Evolutionary conservation across 1,140 invertebrate species (phyloP).

Genomic region (Drosophila bocki): DNA sequence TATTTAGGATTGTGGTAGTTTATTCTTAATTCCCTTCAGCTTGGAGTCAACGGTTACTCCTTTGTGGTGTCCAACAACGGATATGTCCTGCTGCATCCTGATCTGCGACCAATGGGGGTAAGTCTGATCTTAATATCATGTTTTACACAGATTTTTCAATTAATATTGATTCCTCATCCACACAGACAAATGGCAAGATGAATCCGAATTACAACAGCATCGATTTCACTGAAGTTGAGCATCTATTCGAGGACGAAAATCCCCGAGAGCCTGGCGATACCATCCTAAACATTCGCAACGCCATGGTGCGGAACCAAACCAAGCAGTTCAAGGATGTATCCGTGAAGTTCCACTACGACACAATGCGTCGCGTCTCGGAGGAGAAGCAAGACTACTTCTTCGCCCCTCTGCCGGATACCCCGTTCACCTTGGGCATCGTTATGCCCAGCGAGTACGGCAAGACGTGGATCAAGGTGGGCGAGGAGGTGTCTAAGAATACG

Average conservation of each 20-base stretch:
- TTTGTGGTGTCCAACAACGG: slow-evolving; percentile 99
- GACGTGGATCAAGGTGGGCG: slow-evolving; percentile 90
- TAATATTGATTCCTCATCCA: not conserved
- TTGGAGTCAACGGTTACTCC: slow-evolving; percentile 97
- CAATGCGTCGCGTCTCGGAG: slow-evolving; percentile 92
- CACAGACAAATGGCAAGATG: slow-evolving; percentile 87
- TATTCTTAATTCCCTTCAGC: slow-evolving; percentile 85
- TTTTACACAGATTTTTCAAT: not conserved
- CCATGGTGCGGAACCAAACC: slow-evolving; percentile 90
- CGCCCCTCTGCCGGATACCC: slow-evolving; percentile 91
- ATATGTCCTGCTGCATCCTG: slow-evolving; percentile 93
- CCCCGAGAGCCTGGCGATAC: slow-evolving; percentile 86
- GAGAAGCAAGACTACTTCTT: slow-evolving; percentile 94
- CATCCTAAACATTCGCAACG: slow-evolving; percentile 88
- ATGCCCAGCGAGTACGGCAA: slow-evolving; percentile 92
- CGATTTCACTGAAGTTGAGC: slow-evolving; percentile 97
- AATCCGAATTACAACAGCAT: slow-evolving; percentile 98
- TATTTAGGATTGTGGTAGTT: not conserved
- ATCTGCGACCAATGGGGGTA: slow-evolving; percentile 90
- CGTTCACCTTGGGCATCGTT: slow-evolving; percentile 91
- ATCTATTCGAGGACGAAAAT: slow-evolving; percentile 89
- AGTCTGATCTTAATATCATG: slow-evolving; percentile 69
- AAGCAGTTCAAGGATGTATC: slow-evolving; percentile 89
- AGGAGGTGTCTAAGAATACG: slow-evolving; percentile 89
- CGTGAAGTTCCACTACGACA: slow-evolving; percentile 92